Conservation (phyloP, 2,113 vertebrate genomes). For the Blennius ocellaris region DNA sequence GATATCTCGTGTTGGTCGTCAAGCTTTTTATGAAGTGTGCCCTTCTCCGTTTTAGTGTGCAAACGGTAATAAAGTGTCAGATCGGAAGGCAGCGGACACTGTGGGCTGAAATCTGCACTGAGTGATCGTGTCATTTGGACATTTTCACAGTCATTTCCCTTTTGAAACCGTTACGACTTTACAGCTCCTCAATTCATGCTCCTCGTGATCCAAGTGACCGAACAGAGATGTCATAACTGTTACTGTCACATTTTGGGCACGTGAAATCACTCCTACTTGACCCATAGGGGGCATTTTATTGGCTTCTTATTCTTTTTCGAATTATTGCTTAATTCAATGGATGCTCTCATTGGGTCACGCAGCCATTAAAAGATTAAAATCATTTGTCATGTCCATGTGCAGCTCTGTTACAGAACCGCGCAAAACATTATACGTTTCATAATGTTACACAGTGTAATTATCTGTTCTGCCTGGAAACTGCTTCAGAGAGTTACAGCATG, state of each 20-base stretch:
- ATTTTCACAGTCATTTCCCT: not conserved
- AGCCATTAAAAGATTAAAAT: not conserved
- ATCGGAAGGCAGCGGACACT: too few relatives aligned
- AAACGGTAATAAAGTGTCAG: not conserved
- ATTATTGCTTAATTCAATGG: not conserved
- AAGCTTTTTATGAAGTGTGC: slow-evolving; percentile 2
- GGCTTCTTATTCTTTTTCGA: not conserved
- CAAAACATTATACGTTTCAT: too few relatives aligned
- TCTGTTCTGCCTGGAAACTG: too few relatives aligned
- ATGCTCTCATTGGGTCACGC: not conserved
- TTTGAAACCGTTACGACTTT: slow-evolving; percentile 14
- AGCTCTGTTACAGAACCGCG: not conserved
- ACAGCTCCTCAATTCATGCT: slow-evolving; percentile 38
- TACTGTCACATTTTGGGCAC: not conserved
- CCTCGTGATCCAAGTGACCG: not conserved
- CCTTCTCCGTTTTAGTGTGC: slow-evolving; percentile 6
- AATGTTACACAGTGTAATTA: too few relatives aligned
- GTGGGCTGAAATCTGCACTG: too few relatives aligned
- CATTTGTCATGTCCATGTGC: not conserved
- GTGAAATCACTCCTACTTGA: not conserved
- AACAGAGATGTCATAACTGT: not conserved
- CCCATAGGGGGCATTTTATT: not conserved
- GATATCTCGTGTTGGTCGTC: not conserved
- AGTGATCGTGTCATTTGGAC: slow-evolving; percentile 3
- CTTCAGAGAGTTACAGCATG: too few relatives aligned